These are phyloP conservation scores for Euphysa ruthae DNA, from an alignment of 30 jellyfish, hydroid and myxozoan genomes.

Conservation along the genomic window DNA sequence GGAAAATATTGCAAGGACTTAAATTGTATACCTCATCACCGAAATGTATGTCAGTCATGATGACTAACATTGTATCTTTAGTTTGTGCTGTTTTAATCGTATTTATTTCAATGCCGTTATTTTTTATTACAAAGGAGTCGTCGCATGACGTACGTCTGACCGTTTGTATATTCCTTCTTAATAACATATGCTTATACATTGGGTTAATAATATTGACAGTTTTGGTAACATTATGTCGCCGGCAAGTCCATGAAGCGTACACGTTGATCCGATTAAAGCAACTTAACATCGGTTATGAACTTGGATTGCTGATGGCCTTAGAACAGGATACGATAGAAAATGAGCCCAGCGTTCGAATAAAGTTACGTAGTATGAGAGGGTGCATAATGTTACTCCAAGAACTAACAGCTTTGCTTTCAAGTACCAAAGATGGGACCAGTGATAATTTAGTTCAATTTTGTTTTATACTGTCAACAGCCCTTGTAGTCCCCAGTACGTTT, in stretches of 20 bases:
- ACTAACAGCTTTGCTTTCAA: neutral
- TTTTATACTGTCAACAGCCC: neutral
- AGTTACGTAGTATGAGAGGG: constrained; percentile 13
- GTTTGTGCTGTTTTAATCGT: neutral
- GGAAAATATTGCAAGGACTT: constrained; percentile 12
- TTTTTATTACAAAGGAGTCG: neutral
- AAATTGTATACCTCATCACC: neutral
- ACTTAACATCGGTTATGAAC: constrained; percentile 8
- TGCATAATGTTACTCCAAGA: constrained; percentile 19
- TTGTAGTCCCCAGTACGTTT: constrained; percentile 1
- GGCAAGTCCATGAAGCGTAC: neutral
- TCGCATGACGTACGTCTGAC: constrained; percentile 1
- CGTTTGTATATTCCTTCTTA: neutral
- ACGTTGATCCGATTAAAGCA: constrained; percentile 4
- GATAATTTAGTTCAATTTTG: neutral
- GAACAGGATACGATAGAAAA: constrained; percentile 15
- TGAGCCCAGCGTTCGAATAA: constrained; percentile 12
- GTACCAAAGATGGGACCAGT: neutral
- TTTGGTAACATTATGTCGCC: neutral
- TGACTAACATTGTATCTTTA: neutral
- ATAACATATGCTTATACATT: neutral
- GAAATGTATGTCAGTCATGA: constrained; percentile 2
- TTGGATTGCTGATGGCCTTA: constrained; percentile 3
- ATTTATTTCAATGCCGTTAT: neutral
- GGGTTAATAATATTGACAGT: neutral